A percentile compares a stretch with the other conserved stretches of the same genome.
Conservation (phyloP, 2,113 vertebrate species). For the human (Homo sapiens) region DNA sequence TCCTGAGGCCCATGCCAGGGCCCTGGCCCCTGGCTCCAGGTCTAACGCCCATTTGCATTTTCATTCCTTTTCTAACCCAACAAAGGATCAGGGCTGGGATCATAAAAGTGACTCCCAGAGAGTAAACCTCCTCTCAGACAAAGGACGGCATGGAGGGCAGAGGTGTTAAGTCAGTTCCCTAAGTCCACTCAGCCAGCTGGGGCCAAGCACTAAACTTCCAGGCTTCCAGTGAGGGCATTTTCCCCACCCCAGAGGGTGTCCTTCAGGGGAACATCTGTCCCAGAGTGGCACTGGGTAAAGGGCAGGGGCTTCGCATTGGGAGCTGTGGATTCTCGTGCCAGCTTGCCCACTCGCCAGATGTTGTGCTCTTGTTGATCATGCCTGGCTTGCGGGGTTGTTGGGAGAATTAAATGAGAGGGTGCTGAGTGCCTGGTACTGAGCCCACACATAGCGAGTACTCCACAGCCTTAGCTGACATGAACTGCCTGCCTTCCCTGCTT, state of each 20-base stretch:
- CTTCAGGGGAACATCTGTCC: not conserved
- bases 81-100: not conserved
- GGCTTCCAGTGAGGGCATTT: not conserved
- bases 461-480: not conserved
- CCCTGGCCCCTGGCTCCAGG: not conserved
- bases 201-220: not conserved
- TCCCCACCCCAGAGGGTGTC: not conserved
- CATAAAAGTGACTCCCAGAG: not conserved
- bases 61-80: not conserved
- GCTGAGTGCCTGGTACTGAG: not conserved
- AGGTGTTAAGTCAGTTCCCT: not conserved
- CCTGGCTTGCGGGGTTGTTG: not conserved
- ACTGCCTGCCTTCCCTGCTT: not conserved
- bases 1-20: not conserved
- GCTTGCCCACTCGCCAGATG: not conserved
- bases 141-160: not conserved
- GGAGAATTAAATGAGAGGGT: not conserved
- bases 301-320: not conserved
- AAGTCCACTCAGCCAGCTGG: not conserved
- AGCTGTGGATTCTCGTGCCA: rapidly evolving
- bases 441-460: not conserved
- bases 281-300: not conserved
- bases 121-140: not conserved
- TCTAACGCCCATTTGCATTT: not conserved
- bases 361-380: not conserved